Conservation (phyloP, 2,113 vertebrate species). For the Bambusicola thoracicus region DNA sequence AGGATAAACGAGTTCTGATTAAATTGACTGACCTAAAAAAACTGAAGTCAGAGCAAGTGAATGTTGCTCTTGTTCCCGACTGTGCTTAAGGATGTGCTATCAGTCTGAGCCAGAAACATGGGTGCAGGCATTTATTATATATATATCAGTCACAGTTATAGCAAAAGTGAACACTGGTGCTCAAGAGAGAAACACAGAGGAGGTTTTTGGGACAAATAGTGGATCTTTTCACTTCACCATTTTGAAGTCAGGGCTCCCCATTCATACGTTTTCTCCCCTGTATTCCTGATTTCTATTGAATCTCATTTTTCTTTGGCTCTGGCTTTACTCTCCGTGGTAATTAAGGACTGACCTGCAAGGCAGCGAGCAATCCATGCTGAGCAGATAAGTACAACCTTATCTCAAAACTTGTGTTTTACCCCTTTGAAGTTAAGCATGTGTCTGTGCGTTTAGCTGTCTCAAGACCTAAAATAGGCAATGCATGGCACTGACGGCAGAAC, state of each 20-base stretch:
- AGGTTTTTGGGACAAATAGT: not conserved
- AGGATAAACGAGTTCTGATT: not conserved
- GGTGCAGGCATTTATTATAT: not conserved
- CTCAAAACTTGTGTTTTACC: not conserved
- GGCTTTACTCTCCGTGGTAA: slow-evolving; percentile 1
- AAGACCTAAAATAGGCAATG: not conserved
- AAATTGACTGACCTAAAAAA: not conserved
- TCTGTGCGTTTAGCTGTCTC: not conserved
- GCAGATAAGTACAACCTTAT: slow-evolving; percentile 26
- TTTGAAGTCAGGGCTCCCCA: not conserved
- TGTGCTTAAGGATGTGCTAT: not conserved
- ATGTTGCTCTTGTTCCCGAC: not conserved
- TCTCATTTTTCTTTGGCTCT: slow-evolving; percentile 14
- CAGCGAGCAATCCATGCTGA: not conserved
- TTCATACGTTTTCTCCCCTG: not conserved
- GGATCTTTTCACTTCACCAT: not conserved
- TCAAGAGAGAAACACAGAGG: not conserved
- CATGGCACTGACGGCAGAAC: not conserved
- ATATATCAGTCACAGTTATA: not conserved
- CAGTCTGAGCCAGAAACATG: not conserved
- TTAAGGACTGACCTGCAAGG: slow-evolving; percentile 13
- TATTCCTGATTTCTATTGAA: not conserved
- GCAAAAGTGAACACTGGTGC: fast-evolving
- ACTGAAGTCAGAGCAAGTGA: not conserved
- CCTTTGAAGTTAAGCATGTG: slow-evolving; percentile 11